Evolutionary conservation across 2,797 vertebrate species (phyloP).

Genomic region (Echiichthys vipera): DNA sequence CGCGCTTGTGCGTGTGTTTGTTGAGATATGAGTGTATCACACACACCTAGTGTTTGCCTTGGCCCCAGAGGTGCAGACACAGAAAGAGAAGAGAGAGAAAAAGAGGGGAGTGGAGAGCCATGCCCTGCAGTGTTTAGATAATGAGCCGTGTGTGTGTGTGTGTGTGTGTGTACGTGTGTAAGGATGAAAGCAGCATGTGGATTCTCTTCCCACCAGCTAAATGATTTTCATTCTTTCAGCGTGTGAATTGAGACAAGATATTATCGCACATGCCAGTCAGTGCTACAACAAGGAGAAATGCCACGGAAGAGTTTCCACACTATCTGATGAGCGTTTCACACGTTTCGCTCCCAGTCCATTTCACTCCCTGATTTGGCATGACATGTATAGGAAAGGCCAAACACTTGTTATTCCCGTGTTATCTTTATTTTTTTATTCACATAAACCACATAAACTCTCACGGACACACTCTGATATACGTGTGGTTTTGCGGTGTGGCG

Average conservation of each 20-base stretch:
- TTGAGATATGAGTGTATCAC: slow-evolving; percentile 64
- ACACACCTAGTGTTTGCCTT: slow-evolving; percentile 76
- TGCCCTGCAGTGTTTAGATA: slow-evolving; percentile 75
- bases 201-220: slow-evolving; percentile 67
- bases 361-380: slow-evolving; percentile 6
- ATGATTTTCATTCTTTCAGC: slow-evolving; percentile 77
- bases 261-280: slow-evolving; percentile 62
- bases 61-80: slow-evolving; percentile 72
- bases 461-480: neutral
- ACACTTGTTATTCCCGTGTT: slow-evolving; percentile 3
- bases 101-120: slow-evolving; percentile 59
- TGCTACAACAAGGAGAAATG: slow-evolving; percentile 39
- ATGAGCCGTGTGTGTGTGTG: slow-evolving; percentile 31
- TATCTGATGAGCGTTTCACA: slow-evolving; percentile 4
- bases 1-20: slow-evolving; percentile 36
- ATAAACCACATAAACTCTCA: slow-evolving; percentile 4
- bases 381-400: neutral
- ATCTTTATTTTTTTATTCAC: slow-evolving; percentile 10
- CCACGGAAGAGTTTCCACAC: slow-evolving; percentile 25
- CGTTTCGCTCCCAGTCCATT: neutral
- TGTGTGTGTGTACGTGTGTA: neutral
- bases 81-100: slow-evolving; percentile 58
- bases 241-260: slow-evolving; percentile 72
- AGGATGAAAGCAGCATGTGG: slow-evolving; percentile 29
- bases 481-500: slow-evolving; percentile 29